These are phyloP conservation scores for Podabrus alpinus DNA, from an alignment of 2,888 invertebrate species.

Conservation along the genomic window DNA sequence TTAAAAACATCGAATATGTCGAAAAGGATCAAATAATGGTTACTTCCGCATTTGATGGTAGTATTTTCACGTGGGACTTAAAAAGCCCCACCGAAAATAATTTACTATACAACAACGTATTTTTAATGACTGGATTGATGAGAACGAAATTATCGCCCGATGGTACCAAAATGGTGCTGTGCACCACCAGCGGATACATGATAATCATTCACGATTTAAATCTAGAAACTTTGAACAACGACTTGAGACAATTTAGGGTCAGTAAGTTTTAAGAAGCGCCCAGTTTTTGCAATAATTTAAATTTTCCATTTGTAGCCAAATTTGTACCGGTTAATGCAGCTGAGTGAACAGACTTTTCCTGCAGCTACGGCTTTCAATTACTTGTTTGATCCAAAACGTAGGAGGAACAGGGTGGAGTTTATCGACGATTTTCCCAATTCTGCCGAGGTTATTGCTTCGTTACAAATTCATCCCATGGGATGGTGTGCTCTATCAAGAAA, in stretches of 20 bases:
- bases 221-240: conserved; percentile 75
- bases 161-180: conserved; percentile 84
- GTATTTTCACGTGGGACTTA: conserved; percentile 93
- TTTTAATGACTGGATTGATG: conserved; percentile 84
- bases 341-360: conserved; percentile 80
- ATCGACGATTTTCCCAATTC: conserved; percentile 92
- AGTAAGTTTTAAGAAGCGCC: conserved; percentile 28
- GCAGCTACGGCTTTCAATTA: conserved; percentile 80
- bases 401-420: conserved; percentile 85
- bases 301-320: conserved; percentile 69
- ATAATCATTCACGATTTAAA: conserved; percentile 89
- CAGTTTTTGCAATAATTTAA: neutral
- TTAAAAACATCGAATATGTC: conserved; percentile 94
- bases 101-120: conserved; percentile 78
- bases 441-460: conserved; percentile 87
- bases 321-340: conserved; percentile 86
- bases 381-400: conserved; percentile 74
- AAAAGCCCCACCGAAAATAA: conserved; percentile 82
- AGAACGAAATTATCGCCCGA: conserved; percentile 86
- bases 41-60: conserved; percentile 91
- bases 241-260: conserved; percentile 85
- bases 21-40: conserved; percentile 81
- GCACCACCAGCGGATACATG: conserved; percentile 87
- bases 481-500: conserved; percentile 89
- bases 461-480: conserved; percentile 87